phyloP scores from a whole-genome alignment of 1,140 invertebrate genomes.

The Nomia melanderi region DNA sequence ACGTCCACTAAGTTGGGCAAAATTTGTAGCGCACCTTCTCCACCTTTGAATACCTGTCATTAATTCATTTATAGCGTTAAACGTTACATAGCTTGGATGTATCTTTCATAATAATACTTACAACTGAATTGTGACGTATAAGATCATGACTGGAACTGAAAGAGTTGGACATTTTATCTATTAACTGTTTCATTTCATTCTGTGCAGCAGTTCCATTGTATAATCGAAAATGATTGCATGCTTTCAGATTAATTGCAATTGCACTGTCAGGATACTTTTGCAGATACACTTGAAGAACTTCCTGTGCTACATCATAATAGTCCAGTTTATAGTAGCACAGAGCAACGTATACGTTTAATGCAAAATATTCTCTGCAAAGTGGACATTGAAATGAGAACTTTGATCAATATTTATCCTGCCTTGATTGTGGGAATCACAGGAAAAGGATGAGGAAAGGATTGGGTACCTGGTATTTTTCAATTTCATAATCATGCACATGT shows the following conservation, averaged over 20 bases:
- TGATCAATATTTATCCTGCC: not conserved
- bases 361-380: conserved; percentile 91
- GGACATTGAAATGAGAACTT: not conserved
- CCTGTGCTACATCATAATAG: conserved; percentile 95
- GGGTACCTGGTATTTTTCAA: conserved; percentile 64
- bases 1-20: conserved; percentile 96
- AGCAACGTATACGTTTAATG: conserved; percentile 98
- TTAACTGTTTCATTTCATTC: conserved; percentile 89
- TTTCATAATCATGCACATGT: conserved; percentile 52
- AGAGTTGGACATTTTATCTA: conserved; percentile 88
- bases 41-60: conserved; percentile 90
- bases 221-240: conserved; percentile 92
- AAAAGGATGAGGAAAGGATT: not conserved
- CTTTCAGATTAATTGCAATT: conserved; percentile 97
- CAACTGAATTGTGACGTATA: conserved; percentile 97
- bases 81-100: not conserved
- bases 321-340: conserved; percentile 99
- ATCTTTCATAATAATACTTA: conserved; percentile 48
- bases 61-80: not conserved
- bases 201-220: conserved; percentile 98
- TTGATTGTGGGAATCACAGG: not conserved
- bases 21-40: conserved; percentile 95
- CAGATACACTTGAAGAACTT: conserved; percentile 96
- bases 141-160: conserved; percentile 96
- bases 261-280: conserved; percentile 96